Evolutionary conservation across 2,113 vertebrate genomes (phyloP), one percentile per base, ranked within the genome.

Genomic region (Lampris megalopsis): DNA sequence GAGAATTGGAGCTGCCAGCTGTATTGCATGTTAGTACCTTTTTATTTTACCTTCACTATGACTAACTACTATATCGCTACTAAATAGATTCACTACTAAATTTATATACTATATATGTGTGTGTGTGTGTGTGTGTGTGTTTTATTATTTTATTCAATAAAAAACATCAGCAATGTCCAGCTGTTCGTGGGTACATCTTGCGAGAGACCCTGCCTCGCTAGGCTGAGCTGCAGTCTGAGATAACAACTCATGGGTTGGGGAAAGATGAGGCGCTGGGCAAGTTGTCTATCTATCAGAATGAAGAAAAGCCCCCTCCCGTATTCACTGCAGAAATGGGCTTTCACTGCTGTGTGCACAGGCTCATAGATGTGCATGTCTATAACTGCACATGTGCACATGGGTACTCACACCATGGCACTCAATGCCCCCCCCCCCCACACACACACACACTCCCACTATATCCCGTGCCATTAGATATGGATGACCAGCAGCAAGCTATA

Each of bases 181-280:
- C 63, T 71, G 69, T 77, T 65, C 66, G 63, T 63, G 61, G 63
- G 66, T 60, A 57, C 76, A 13, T 80, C 40, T 81, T 2, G 10
- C 59, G 53, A 73, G 80, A 40, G 45, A 68, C 50, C 71, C 61
- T 9, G 53, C 68, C 62, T 68, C 47, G 48, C 42, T 62, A 63
- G 66, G n/a, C 71, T 59, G 62, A 43, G 54, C 77, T 69, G 75
- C 77, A 75, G 71, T 57, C 68, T 61, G 69, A 76, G 81, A 85
- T 87, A 85, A 86, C 63, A 71, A 73, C 58, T 47, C 40, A 65
- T 65, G 67, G 59, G 50, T 52, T 68, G 63, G 71, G 54, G 54
- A 69, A 43, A 64, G 64, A 75, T 6, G 63, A 77, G 73, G 49
- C 61, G 45, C 50, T 58, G 43, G 68, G 45, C 58, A 61, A 58